phyloP scores from a whole-genome alignment of 2,113 vertebrate species.

The Microtus oregoni region DNA sequence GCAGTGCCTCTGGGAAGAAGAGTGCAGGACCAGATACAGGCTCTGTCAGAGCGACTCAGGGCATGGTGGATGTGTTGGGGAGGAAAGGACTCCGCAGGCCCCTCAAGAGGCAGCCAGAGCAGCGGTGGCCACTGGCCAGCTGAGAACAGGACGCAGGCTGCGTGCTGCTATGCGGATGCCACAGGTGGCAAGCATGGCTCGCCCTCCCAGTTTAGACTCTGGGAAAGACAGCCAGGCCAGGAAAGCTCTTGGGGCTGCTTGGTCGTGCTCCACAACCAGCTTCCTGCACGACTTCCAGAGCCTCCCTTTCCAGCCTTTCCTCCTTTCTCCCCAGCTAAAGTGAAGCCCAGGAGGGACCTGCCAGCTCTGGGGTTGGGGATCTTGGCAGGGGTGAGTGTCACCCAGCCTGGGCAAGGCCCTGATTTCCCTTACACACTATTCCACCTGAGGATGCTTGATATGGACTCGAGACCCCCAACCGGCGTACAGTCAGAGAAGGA shows the following conservation, averaged over 20 bases:
- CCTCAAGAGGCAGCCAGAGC: not conserved
- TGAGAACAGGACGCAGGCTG: not conserved
- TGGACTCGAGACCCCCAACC: not conserved
- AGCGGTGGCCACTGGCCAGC: not conserved
- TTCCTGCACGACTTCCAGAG: not conserved
- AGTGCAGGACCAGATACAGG: no score
- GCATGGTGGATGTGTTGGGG: not conserved
- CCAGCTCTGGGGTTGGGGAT: not conserved
- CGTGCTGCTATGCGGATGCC: conserved; percentile 63
- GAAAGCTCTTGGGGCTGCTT: not conserved
- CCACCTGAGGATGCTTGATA: not conserved
- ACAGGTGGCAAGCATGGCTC: conserved; percentile 46
- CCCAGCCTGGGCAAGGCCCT: not conserved
- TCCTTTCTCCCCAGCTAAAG: not conserved
- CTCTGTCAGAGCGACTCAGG: not conserved
- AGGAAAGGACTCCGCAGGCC: not conserved
- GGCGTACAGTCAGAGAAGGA: not conserved
- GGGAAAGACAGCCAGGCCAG: not conserved
- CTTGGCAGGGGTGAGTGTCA: not conserved
- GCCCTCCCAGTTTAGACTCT: conserved; percentile 70
- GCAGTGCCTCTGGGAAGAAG: not conserved
- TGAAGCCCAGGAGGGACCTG: not conserved
- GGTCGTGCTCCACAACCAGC: not conserved
- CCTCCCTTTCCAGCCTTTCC: not conserved
- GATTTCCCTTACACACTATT: not conserved